Evolutionary conservation across 1,140 invertebrate genomes (phyloP).

Genomic region (Drepana arcuata): DNA sequence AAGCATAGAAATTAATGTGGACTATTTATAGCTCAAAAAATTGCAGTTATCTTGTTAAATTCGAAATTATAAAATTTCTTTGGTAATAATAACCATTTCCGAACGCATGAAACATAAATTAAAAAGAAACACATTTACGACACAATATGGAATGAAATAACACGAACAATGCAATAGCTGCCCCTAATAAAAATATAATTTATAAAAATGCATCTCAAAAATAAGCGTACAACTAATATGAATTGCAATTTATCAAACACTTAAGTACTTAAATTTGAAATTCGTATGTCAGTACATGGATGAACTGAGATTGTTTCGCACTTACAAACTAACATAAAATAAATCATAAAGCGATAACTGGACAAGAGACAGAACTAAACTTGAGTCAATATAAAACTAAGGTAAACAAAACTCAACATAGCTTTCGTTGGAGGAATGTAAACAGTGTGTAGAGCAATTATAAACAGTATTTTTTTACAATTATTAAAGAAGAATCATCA

Average conservation of each 20-base stretch:
- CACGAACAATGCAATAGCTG: slow-evolving; percentile 53
- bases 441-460: slow-evolving; percentile 60
- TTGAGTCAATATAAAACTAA: slow-evolving; percentile 55
- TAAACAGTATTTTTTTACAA: slow-evolving; percentile 49
- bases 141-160: slow-evolving; percentile 50
- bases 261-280: slow-evolving; percentile 64
- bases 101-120: slow-evolving; percentile 41
- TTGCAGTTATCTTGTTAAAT: slow-evolving; percentile 29
- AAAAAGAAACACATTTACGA: slow-evolving; percentile 13
- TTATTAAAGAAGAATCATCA: no score
- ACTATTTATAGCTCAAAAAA: slow-evolving; percentile 25
- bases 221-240: slow-evolving; percentile 56
- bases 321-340: slow-evolving; percentile 49
- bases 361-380: slow-evolving; percentile 47
- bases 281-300: slow-evolving; percentile 41
- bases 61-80: slow-evolving; percentile 52
- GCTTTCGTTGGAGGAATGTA: slow-evolving; percentile 65
- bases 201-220: slow-evolving; percentile 63
- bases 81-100: slow-evolving; percentile 51
- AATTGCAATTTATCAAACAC: slow-evolving; percentile 40
- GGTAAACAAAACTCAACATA: slow-evolving; percentile 66
- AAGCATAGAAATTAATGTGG: slow-evolving; percentile 26
- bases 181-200: slow-evolving; percentile 47
- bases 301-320: slow-evolving; percentile 36
- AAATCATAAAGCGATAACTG: slow-evolving; percentile 42